A percentile compares a stretch with the other conserved stretches of the same genome.
These are phyloP conservation scores for Agrotis segetum DNA, from an alignment of 2,888 invertebrate species.

Conservation along the genomic window DNA sequence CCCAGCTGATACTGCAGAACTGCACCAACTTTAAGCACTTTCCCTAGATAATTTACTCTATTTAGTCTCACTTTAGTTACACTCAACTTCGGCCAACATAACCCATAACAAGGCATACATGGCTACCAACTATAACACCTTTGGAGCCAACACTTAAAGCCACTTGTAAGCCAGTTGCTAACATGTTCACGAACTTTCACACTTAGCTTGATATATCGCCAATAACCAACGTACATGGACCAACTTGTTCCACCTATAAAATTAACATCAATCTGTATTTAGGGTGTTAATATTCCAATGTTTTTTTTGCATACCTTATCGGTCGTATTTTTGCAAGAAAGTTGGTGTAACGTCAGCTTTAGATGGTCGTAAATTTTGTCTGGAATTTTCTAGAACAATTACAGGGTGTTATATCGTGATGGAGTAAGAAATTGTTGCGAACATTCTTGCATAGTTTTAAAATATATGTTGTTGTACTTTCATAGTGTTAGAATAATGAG, in stretches of 20 bases:
- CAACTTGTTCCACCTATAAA: conserved; percentile 47
- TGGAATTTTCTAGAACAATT: conserved; percentile 36
- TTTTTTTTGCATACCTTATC: conserved; percentile 23
- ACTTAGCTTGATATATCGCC: conserved; percentile 77
- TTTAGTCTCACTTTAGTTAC: conserved; percentile 49
- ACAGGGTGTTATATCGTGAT: conserved; percentile 5
- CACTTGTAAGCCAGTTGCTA: conserved; percentile 61
- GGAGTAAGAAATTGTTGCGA: conserved; percentile 11
- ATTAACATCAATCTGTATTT: conserved; percentile 57
- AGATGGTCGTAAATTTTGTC: conserved; percentile 18
- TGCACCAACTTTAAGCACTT: conserved; percentile 39
- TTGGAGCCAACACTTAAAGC: conserved; percentile 49
- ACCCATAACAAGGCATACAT: conserved; percentile 45
- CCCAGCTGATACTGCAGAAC: conserved; percentile 35
- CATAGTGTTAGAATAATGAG: conserved; percentile 7
- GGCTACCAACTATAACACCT: conserved; percentile 57
- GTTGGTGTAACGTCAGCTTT: conserved; percentile 16
- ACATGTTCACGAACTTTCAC: conserved; percentile 70
- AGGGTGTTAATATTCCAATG: conserved; percentile 36
- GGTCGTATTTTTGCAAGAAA: conserved; percentile 37
- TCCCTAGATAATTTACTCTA: conserved; percentile 39
- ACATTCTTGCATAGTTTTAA: conserved; percentile 8
- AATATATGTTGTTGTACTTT: neutral
- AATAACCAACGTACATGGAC: conserved; percentile 61
- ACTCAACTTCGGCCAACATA: conserved; percentile 40